Base-by-base conservation (phyloP, 2,888 invertebrate species). In the Myopa testacea region DNA sequence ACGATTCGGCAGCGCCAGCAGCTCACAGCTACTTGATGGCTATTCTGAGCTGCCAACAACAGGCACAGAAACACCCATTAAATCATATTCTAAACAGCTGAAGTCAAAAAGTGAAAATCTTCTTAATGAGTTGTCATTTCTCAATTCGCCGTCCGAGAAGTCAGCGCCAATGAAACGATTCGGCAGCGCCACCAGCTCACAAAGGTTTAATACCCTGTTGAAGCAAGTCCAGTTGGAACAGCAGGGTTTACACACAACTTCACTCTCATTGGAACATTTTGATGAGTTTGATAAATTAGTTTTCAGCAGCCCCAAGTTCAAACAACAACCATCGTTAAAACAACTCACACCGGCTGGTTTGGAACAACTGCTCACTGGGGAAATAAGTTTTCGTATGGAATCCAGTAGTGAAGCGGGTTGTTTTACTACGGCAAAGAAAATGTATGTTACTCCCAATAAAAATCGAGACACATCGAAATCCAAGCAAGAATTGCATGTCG, bases 251-350 rank as follows among this genome's bases (percentile, higher is more conserved):
- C 26, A 14, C 5, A 16, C 63, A 0, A 16, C 14, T 38, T 34
- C 60, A 16, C 37, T 14, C n/a, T 37, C 34, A n/a, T n/a, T 45
- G 3, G 82, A 84, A 58, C 84, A 85, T 7, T 78, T 84, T 3
- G 87, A 87, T 82, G 88, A 88, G 68, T 87, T 89, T 50, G 89
- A 88, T 83, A 84, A 83, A 71, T 78, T 88, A 50, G 85, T 87
- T 4, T 82, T 83, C 71, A 80, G 80, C 58, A 40, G 60, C 72
- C 58, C 71, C 50, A 79, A 82, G 78, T 52, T 76, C 50, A 76
- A 37, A 26, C 12, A 12, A 58, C 45, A 34, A 63, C 16, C 14
- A 34, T 12, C 70, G 69, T 67, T 50, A 63, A 40, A 62, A 63
- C 34, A 34, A 16, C 75, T 72, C 8, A 65, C 82, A 63, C 87